phyloP scores from a whole-genome alignment of 2,888 invertebrate genomes.

The Drosophila lacicola region DNA sequence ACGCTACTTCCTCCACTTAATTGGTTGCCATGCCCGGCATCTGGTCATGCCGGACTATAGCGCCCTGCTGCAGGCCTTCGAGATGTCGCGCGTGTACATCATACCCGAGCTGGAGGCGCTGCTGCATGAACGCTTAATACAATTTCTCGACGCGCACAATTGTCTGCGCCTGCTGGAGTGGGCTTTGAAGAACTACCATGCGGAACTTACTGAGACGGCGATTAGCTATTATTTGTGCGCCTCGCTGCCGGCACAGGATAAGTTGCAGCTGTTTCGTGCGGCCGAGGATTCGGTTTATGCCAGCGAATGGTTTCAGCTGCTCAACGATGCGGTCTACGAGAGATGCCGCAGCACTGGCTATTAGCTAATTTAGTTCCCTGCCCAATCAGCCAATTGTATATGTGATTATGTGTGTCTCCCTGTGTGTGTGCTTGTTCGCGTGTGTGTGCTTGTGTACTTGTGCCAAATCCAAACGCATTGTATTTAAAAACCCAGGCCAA shows the following conservation, averaged over 20 bases:
- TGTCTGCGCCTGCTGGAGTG: conserved; percentile 83
- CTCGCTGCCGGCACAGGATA: conserved; percentile 73
- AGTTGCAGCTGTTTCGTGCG: conserved; percentile 81
- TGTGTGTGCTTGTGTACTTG: neutral
- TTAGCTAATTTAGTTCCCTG: conserved; percentile 26
- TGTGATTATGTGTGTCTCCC: conserved; percentile 24
- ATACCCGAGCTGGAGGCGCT: conserved; percentile 82
- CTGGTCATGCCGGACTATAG: conserved; percentile 72
- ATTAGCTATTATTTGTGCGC: conserved; percentile 84
- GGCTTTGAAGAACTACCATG: conserved; percentile 84
- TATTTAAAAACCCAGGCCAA: conserved; percentile 51
- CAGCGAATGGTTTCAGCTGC: conserved; percentile 84
- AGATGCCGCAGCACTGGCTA: conserved; percentile 79
- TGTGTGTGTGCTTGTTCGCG: conserved; percentile 9
- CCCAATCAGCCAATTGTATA: conserved; percentile 23
- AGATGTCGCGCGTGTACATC: conserved; percentile 84
- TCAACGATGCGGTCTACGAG: conserved; percentile 83
- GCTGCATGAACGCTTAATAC: conserved; percentile 77
- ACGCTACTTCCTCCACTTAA: conserved; percentile 83
- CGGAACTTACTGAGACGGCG: conserved; percentile 83
- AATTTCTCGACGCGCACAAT: conserved; percentile 78
- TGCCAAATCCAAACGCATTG: conserved; percentile 40
- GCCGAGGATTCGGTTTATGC: conserved; percentile 83
- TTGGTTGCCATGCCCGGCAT: conserved; percentile 72
- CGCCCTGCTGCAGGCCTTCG: conserved; percentile 83